Conservation (phyloP, 2,113 vertebrate species). For the Reinhardtius hippoglossoides region DNA sequence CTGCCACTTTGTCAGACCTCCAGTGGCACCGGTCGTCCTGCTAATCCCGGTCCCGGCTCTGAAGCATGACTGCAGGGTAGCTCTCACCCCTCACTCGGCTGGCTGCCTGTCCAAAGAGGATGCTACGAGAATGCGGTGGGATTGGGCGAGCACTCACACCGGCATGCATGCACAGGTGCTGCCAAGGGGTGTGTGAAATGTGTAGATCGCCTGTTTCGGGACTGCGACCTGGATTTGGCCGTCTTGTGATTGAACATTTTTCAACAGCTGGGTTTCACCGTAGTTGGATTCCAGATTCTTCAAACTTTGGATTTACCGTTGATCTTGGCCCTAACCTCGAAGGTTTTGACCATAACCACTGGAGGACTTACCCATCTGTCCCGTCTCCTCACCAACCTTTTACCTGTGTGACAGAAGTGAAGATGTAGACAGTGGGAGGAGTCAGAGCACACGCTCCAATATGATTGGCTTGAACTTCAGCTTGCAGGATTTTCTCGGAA, state of each 20-base stretch:
- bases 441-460: slow-evolving; percentile 71
- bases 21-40: slow-evolving; percentile 38
- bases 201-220: slow-evolving; percentile 54
- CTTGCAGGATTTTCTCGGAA: slow-evolving; percentile 90
- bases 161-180: slow-evolving; percentile 26
- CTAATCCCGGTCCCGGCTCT: slow-evolving; percentile 47
- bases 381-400: slow-evolving; percentile 8
- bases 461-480: slow-evolving; percentile 97
- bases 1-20: slow-evolving; percentile 45
- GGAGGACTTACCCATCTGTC: slow-evolving; percentile 48
- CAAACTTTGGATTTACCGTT: slow-evolving; percentile 33
- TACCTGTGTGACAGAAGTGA: slow-evolving; percentile 27
- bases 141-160: slow-evolving; percentile 51
- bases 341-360: slow-evolving; percentile 45
- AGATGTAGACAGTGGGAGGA: slow-evolving; percentile 67
- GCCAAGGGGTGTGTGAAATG: slow-evolving; percentile 65
- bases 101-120: slow-evolving; percentile 62
- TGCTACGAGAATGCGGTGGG: slow-evolving; percentile 68
- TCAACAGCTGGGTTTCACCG: neutral
- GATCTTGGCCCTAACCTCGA: slow-evolving; percentile 18
- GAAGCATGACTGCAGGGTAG: slow-evolving; percentile 63
- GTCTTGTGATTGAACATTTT: slow-evolving; percentile 12
- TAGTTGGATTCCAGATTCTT: slow-evolving; percentile 15
- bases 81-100: slow-evolving; percentile 23
- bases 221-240: slow-evolving; percentile 45